phyloP scores from a whole-genome alignment of 2,888 invertebrate genomes.

The Axea sp. region DNA sequence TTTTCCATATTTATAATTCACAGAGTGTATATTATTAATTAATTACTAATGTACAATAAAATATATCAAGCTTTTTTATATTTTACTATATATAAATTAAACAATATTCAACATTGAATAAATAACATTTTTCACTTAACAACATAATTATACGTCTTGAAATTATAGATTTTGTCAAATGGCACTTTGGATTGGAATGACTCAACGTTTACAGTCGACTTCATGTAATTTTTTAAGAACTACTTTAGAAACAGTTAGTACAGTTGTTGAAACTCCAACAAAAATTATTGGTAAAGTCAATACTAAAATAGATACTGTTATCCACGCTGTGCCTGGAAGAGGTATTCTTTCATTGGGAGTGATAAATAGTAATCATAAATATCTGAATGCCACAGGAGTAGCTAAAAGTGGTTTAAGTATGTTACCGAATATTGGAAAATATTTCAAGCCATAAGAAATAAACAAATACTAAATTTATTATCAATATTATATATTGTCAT shows the following conservation, averaged over 20 bases:
- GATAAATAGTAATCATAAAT: neutral
- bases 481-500: neutral
- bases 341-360: neutral
- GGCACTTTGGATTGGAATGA: constrained; percentile 85
- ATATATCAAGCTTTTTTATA: neutral
- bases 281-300: constrained; percentile 39
- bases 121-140: neutral
- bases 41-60: too few species aligned
- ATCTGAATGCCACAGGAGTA: neutral
- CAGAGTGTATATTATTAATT: too few species aligned
- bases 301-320: constrained; percentile 13
- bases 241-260: constrained; percentile 59
- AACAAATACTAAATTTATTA: neutral
- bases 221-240: constrained; percentile 78
- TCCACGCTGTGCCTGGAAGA: neutral
- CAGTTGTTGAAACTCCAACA: constrained; percentile 23
- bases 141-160: too few species aligned
- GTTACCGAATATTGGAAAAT: neutral
- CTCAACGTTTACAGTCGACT: constrained; percentile 81
- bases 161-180: constrained; percentile 83
- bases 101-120: neutral
- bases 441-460: neutral
- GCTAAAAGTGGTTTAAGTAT: neutral
- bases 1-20: too few species aligned
- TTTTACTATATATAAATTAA: neutral